phyloP scores from a whole-genome alignment of 2,113 vertebrate species.

The Dasyornis broadbenti region DNA sequence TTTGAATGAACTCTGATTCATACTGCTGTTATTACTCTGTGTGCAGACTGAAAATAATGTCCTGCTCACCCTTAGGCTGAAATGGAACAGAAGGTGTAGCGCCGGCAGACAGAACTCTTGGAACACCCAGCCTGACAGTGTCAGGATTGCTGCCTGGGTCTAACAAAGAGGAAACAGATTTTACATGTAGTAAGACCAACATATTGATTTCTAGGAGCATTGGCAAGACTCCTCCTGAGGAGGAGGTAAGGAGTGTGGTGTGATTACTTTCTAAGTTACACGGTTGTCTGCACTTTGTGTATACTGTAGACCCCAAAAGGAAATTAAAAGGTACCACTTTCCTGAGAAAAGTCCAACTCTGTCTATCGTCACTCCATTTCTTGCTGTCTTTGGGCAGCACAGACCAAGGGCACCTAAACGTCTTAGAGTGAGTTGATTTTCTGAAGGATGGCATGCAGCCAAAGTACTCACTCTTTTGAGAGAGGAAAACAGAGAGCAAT shows the following conservation, averaged over 20 bases:
- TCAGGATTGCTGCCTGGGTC: not conserved
- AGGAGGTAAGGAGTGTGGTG: not conserved
- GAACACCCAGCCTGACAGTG: not conserved
- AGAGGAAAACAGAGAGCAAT: not conserved
- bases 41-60: not conserved
- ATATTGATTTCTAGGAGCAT: not conserved
- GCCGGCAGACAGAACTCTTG: not conserved
- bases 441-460: not conserved
- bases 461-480: not conserved
- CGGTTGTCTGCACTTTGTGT: not conserved
- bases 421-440: not conserved
- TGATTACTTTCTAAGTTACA: not conserved
- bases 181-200: not conserved
- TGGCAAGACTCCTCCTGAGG: not conserved
- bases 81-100: not conserved
- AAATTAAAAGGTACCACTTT: not conserved
- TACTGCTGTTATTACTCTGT: not conserved
- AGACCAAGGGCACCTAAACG: not conserved
- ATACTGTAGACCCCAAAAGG: accelerated
- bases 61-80: not conserved
- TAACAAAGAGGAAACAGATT: not conserved
- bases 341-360: not conserved
- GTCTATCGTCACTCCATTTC: not conserved
- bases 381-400: not conserved
- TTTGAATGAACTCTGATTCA: not conserved